These are phyloP conservation scores for Chlorodrepanis virens DNA, from an alignment of 2,113 vertebrate genomes.

Conservation along the genomic window DNA sequence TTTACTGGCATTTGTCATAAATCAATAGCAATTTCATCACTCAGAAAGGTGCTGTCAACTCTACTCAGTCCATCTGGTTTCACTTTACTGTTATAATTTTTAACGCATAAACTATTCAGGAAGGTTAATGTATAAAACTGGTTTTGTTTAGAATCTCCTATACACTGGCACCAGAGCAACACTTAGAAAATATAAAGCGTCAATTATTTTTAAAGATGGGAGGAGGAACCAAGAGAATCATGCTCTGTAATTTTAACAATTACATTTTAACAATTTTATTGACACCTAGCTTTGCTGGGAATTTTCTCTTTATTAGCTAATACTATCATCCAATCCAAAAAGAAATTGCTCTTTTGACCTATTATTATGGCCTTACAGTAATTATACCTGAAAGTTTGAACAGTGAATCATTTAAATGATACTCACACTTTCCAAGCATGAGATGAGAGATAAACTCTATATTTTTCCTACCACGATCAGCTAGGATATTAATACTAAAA, in stretches of 20 bases:
- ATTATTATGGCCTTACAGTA: not conserved
- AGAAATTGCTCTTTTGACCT: slow-evolving; percentile 4
- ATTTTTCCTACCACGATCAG: not conserved
- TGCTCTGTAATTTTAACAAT: not conserved
- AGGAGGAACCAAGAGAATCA: not conserved
- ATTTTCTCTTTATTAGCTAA: slow-evolving; percentile 24
- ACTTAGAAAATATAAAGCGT: not conserved
- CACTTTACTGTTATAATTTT: slow-evolving; percentile 62
- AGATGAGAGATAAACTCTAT: not conserved
- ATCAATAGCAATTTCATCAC: slow-evolving; percentile 90
- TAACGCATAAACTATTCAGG: slow-evolving; percentile 60
- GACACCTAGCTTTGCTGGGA: not conserved
- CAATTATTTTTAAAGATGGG: slow-evolving; percentile 1
- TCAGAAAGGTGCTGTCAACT: slow-evolving; percentile 75
- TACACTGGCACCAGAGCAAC: not conserved
- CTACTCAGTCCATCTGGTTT: slow-evolving; percentile 71
- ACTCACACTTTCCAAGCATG: not conserved
- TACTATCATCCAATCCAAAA: not conserved
- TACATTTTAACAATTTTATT: not conserved
- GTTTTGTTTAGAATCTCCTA: slow-evolving; percentile 27
- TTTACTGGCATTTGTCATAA: slow-evolving; percentile 88
- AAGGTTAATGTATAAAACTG: slow-evolving; percentile 57
- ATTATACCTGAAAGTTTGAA: not conserved
- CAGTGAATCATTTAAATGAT: slow-evolving; percentile 12
- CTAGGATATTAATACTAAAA: not conserved